These are phyloP conservation scores for Chiridota heheva DNA, from an alignment of 35 echinoderm and acorn worm species.

Conservation along the genomic window DNA sequence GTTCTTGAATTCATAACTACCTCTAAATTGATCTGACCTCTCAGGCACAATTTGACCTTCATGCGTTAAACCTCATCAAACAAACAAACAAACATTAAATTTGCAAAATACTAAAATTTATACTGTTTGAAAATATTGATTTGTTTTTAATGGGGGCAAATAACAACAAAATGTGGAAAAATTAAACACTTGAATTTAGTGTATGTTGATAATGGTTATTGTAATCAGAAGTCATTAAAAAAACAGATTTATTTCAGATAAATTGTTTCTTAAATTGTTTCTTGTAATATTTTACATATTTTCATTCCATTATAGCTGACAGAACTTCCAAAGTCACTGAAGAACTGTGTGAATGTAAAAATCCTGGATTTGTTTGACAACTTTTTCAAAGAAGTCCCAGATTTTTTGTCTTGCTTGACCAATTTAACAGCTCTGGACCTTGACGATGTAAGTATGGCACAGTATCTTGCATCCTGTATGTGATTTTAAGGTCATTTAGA, in stretches of 20 bases:
- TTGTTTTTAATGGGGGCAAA: too few species aligned
- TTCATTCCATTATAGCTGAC: slow-evolving; percentile 32
- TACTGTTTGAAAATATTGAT: too few species aligned
- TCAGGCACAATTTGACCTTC: too few species aligned
- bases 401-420: slow-evolving; percentile 23
- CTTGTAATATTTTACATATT: not conserved
- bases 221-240: not conserved
- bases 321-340: slow-evolving; percentile 62
- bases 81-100: too few species aligned
- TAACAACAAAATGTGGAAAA: too few species aligned
- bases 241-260: not conserved
- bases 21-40: too few species aligned
- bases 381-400: slow-evolving; percentile 46
- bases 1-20: too few species aligned
- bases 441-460: slow-evolving; percentile 47
- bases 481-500: not conserved
- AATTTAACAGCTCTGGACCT: slow-evolving; percentile 49
- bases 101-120: too few species aligned
- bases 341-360: slow-evolving; percentile 43
- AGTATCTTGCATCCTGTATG: slow-evolving; percentile 31
- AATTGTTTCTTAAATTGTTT: not conserved
- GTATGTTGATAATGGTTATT: not conserved
- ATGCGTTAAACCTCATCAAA: too few species aligned
- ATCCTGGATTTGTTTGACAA: slow-evolving; percentile 82
- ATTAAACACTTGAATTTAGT: too few species aligned